Evolutionary conservation across 2,888 invertebrate species (phyloP), one percentile per base, ranked within the genome.

Genomic region (Drosophila heteroneura): DNA sequence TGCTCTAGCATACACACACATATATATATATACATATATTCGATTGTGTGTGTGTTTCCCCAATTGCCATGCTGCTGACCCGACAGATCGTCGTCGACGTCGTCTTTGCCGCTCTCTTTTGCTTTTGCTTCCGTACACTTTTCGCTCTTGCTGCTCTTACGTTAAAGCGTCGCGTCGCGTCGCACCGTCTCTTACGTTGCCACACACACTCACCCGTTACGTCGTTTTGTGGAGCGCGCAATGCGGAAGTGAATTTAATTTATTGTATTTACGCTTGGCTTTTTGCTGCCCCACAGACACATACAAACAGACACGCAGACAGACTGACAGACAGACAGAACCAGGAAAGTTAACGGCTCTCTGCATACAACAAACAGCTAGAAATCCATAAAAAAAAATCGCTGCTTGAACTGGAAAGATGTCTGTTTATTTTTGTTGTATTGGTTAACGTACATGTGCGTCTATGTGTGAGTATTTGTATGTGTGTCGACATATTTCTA

Each of bases 201-300:
- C 74, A 67, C 79, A 82, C 79, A 82, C 88, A 74, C 74, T 85
- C 72, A 83, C 85, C 79, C 85, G 81, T 89, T 87, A 79, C 83
- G 81, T 79, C 72, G 81, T 77, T 92, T 91, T 93, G 92, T 92
- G 92, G 92, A 93, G 93, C 47, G 47, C 47, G 26, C 93, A 93
- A 93, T 93, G 93, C 93, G 93, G 93, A 93, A 93, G 93, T 93
- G 92, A 93, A 93, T 92, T 93, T 93, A 92, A 92, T 92, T 92
- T 92, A 91, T 92, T 92, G 88, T 88, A 88, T 91, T 91, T 90
- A 89, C 90, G 88, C 80, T 79, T 74, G 77, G 79, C 53, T 72
- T 78, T 59, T 75, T 74, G 78, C 82, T 76, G 70, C 73, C 70
- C 70, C 74, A 79, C 68, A 80, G 75, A 74, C 73, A 59, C 22